These are phyloP conservation scores for Macroglossus sobrinus DNA, from an alignment of 2,113 vertebrate genomes.

Conservation along the genomic window DNA sequence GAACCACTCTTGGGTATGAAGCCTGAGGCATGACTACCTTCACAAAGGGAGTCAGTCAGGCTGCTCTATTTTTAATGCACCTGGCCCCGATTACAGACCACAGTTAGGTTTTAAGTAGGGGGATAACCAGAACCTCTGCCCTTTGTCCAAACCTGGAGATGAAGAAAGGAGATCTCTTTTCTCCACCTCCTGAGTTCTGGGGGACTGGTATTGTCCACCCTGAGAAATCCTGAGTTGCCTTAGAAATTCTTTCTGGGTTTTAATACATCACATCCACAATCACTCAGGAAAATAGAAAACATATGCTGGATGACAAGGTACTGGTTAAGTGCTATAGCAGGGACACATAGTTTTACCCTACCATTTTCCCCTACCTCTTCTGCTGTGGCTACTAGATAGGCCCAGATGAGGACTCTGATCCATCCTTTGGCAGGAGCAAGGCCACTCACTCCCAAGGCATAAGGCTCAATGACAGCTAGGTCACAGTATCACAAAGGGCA, in stretches of 20 bases:
- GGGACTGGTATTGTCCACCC: not conserved
- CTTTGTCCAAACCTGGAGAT: not conserved
- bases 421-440: too few species aligned
- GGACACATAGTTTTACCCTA: not conserved
- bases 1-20: not conserved
- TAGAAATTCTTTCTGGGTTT: not conserved
- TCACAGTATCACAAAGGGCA: not conserved
- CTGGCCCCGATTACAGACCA: not conserved
- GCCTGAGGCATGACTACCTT: rapidly evolving
- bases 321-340: not conserved
- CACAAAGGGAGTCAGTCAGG: not conserved
- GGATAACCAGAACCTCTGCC: not conserved
- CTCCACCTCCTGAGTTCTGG: not conserved
- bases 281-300: not conserved
- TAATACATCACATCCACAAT: not conserved
- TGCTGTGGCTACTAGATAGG: not conserved
- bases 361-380: not conserved
- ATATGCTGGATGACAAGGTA: not conserved
- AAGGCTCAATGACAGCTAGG: not conserved
- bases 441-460: not conserved
- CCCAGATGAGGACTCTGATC: not conserved
- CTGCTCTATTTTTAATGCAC: not conserved
- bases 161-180: not conserved
- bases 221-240: not conserved
- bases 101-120: not conserved